Evolutionary conservation across 2,888 invertebrate genomes (phyloP).

Genomic region (Agrotis exclamationis): DNA sequence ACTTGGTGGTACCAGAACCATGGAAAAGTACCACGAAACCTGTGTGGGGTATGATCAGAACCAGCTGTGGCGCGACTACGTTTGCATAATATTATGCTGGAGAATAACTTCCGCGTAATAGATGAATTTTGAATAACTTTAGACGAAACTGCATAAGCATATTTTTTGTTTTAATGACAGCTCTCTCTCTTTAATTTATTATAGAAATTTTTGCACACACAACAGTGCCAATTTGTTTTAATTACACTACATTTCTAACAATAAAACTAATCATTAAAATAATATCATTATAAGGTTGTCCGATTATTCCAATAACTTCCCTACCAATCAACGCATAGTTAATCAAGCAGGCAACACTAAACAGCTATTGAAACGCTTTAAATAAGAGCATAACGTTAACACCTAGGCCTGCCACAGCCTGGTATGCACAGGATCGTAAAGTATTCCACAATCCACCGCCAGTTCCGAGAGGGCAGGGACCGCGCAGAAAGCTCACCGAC

Average conservation of each 20-base stretch:
- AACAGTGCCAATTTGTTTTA: background rate
- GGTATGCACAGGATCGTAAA: conserved; percentile 59
- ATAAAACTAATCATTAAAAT: too few species aligned
- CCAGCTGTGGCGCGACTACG: conserved; percentile 10
- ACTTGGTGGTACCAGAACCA: conserved; percentile 59
- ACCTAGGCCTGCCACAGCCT: conserved; percentile 38
- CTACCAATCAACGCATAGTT: conserved; percentile 11
- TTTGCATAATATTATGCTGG: conserved; percentile 39
- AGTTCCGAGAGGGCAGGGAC: conserved; percentile 72
- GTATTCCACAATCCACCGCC: conserved; percentile 48
- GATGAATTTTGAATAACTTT: conserved; percentile 15
- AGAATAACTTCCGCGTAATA: conserved; percentile 30
- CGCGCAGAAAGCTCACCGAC: conserved; percentile 83
- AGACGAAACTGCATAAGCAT: background rate
- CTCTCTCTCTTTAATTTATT: background rate
- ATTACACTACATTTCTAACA: too few species aligned
- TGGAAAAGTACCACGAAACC: conserved; percentile 24
- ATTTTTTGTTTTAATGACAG: background rate
- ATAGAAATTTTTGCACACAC: background rate
- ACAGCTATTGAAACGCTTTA: conserved; percentile 40
- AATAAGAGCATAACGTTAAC: conserved; percentile 38
- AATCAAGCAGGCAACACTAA: conserved; percentile 37
- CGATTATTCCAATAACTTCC: conserved; percentile 9
- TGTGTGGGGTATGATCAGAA: conserved; percentile 22
- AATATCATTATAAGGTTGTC: too few species aligned